These are phyloP conservation scores for Cyclargus thomasi DNA, from an alignment of 1,140 invertebrate genomes.

Conservation along the genomic window DNA sequence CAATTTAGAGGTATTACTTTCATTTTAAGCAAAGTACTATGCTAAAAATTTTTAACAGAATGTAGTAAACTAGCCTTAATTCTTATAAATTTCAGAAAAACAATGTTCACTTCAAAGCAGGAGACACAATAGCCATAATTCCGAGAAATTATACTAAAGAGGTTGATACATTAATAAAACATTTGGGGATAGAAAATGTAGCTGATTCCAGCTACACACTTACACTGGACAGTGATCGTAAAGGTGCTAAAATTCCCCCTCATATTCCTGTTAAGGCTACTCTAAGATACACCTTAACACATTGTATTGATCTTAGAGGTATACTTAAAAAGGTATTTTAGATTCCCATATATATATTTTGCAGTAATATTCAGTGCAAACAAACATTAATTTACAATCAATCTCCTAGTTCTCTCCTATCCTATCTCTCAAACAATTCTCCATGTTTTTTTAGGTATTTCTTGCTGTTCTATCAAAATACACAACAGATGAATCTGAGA, in stretches of 20 bases:
- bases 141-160: slow-evolving; percentile 42
- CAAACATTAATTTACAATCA: too few relatives aligned
- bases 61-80: neutral
- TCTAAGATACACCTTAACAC: slow-evolving; percentile 53
- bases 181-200: slow-evolving; percentile 34
- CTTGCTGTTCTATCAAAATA: slow-evolving; percentile 78
- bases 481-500: slow-evolving; percentile 78
- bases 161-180: slow-evolving; percentile 38
- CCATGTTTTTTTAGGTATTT: slow-evolving; percentile 74
- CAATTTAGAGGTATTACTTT: slow-evolving; percentile 40
- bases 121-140: slow-evolving; percentile 54
- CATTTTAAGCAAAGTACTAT: neutral
- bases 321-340: slow-evolving; percentile 68
- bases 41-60: too few relatives aligned
- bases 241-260: slow-evolving; percentile 46
- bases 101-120: slow-evolving; percentile 48
- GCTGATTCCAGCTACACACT: slow-evolving; percentile 38
- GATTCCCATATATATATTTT: neutral
- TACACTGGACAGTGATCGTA: slow-evolving; percentile 28
- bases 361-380: neutral
- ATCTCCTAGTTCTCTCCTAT: too few relatives aligned
- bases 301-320: slow-evolving; percentile 64
- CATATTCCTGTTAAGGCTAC: slow-evolving; percentile 62
- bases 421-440: too few relatives aligned
- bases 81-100: slow-evolving; percentile 40